phyloP scores from a whole-genome alignment of 2,888 invertebrate species.

The Escarpia spicata region DNA sequence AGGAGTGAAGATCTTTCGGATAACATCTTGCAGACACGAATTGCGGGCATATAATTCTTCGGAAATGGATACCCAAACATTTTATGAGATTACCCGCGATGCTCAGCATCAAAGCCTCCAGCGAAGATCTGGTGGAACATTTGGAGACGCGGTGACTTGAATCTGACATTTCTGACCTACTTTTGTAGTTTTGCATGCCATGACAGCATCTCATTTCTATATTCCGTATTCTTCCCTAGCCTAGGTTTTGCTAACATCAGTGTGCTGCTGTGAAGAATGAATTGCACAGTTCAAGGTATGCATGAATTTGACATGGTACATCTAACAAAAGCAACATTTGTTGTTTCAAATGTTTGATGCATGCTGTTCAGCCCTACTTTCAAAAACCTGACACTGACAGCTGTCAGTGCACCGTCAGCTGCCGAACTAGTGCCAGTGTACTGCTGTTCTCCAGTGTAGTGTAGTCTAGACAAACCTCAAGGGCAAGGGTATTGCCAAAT shows the following conservation, averaged over 20 bases:
- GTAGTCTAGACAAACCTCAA: no score
- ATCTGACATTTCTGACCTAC: slow-evolving; percentile 7
- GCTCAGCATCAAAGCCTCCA: background rate
- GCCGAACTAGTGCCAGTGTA: no score
- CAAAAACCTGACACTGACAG: no score
- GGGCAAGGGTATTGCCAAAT: no score
- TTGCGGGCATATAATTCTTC: background rate
- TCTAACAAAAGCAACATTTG: background rate
- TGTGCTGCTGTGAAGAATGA: background rate
- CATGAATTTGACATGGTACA: background rate
- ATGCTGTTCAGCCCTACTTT: background rate
- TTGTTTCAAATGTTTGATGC: background rate
- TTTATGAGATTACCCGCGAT: slow-evolving; percentile 13
- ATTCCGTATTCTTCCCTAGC: background rate
- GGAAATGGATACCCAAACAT: slow-evolving; percentile 13
- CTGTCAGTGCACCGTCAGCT: no score
- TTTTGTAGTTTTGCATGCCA: background rate
- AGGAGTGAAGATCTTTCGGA: background rate
- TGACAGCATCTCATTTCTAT: background rate
- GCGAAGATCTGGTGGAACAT: background rate
- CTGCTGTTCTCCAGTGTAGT: no score
- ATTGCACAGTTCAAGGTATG: background rate
- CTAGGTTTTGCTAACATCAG: slow-evolving; percentile 13
- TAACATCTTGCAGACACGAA: background rate
- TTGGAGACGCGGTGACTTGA: slow-evolving; percentile 3